phyloP scores from a whole-genome alignment of 2,797 vertebrate species.

The Coccyzus lansbergi region DNA sequence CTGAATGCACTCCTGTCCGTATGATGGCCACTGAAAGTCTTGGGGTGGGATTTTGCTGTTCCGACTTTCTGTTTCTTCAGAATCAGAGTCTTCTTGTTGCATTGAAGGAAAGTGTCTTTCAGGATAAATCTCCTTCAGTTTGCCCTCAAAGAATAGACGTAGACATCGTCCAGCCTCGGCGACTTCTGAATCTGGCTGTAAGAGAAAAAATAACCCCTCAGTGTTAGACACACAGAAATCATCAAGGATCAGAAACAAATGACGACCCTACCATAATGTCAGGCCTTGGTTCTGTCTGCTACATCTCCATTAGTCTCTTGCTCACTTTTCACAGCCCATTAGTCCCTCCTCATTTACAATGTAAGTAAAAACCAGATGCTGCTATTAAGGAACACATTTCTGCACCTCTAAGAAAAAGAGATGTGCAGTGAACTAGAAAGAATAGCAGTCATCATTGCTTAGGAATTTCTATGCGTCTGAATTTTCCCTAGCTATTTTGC shows the following conservation, averaged over 20 bases:
- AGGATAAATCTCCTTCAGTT: constrained; percentile 88
- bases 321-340: not conserved
- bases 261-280: not conserved
- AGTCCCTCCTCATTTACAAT: not conserved
- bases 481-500: not conserved
- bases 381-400: not conserved
- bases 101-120: constrained; percentile 81
- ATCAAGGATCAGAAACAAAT: not conserved
- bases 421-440: not conserved
- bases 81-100: constrained; percentile 88
- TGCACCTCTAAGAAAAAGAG: not conserved
- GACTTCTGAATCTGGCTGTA: constrained; percentile 95
- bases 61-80: constrained; percentile 88
- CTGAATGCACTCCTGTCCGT: constrained; percentile 87
- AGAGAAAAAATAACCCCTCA: not conserved
- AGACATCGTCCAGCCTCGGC: constrained; percentile 93
- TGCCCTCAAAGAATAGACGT: constrained; percentile 87
- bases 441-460: not conserved
- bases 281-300: not conserved
- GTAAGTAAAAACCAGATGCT: not conserved
- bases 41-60: constrained; percentile 72
- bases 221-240: not conserved
- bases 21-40: constrained; percentile 88
- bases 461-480: not conserved
- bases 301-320: not conserved